phyloP scores from a whole-genome alignment of 2,888 invertebrate species.

The Drosophila longiperda region DNA sequence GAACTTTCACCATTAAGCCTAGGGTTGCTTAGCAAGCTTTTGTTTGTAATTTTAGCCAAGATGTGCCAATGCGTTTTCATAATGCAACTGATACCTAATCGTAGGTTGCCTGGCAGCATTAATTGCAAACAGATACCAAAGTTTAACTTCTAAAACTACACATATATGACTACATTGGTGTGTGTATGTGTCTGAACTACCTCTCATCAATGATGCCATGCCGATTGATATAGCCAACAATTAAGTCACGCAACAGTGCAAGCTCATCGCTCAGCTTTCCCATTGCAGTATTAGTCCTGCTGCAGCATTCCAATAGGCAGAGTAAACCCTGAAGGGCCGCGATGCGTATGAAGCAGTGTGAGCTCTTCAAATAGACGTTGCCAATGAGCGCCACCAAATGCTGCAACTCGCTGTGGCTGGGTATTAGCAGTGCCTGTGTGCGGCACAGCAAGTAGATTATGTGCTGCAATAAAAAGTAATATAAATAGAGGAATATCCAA shows the following conservation, averaged over 20 bases:
- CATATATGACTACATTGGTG: neutral
- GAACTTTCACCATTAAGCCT: conserved; percentile 70
- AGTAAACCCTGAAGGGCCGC: conserved; percentile 84
- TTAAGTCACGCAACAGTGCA: conserved; percentile 83
- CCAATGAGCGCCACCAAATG: conserved; percentile 83
- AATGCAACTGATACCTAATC: conserved; percentile 16
- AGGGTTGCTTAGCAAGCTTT: conserved; percentile 11
- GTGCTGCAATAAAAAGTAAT: conserved; percentile 69
- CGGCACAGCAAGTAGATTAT: conserved; percentile 85
- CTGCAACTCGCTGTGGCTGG: conserved; percentile 83
- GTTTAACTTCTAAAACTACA: neutral
- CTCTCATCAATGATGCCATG: conserved; percentile 85
- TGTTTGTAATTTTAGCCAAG: conserved; percentile 13
- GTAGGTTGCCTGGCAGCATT: conserved; percentile 16
- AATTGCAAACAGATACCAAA: conserved; percentile 1
- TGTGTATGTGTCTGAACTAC: conserved; percentile 51
- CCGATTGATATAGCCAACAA: conserved; percentile 84
- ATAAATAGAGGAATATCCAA: conserved; percentile 9
- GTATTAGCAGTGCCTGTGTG: conserved; percentile 84
- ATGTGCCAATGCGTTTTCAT: conserved; percentile 10
- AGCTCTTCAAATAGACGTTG: conserved; percentile 84
- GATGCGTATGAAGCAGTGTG: conserved; percentile 85
- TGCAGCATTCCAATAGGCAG: conserved; percentile 84
- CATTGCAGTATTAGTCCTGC: conserved; percentile 84
- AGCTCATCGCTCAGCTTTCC: conserved; percentile 85